Evolutionary conservation across 2,113 vertebrate genomes (phyloP), one percentile per base, ranked within the genome.

Genomic region (Rutilus rutilus): DNA sequence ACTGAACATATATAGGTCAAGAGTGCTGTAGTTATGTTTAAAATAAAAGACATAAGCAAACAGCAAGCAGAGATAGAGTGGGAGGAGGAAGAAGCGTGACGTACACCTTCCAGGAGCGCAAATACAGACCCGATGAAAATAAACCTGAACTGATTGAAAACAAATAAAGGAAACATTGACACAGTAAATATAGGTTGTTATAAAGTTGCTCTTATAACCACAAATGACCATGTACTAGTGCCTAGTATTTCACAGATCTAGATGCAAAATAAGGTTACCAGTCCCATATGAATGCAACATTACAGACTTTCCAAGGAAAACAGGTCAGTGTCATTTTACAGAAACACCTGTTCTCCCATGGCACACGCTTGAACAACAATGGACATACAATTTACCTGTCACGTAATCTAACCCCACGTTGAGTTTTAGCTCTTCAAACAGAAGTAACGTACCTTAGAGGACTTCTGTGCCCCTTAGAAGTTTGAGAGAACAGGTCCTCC

Each of bases 241-340:
- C 42, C 23, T 45, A 47, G 67, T n/a, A n/a, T 23, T 42, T 23
- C 33, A 69, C 30, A 36, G 36, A 79, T 79, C n/a, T n/a, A 17
- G 6, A 64, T 19, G 39, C 33, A 59, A 74, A 73, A 73, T 73
- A 71, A 73, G 27, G 15, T 73, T 33, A 39, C 30, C 14, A 73
- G 23, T 73, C 30, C 81, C 11, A 25, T 36, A 54, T 33, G 25
- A 54, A 11, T 52, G 80, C 27, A 69, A 50, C 60, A 69, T 52
- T 82, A 54, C 45, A 36, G 45, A 36, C 45, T 69, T 69, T 69
- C 45, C 11, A 33, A 33, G 21, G 39, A 69, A 73, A 76, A 85
- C 77, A 85, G 88, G 71, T 45, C 69, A 90, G 93, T 93, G 90
- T 94, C 92, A 36, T 82, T 90, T 95, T 94, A 94, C 93, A 91